Conservation (phyloP, 37 sponge, comb jelly and placozoan species). For the Axinella damicornis region DNA sequence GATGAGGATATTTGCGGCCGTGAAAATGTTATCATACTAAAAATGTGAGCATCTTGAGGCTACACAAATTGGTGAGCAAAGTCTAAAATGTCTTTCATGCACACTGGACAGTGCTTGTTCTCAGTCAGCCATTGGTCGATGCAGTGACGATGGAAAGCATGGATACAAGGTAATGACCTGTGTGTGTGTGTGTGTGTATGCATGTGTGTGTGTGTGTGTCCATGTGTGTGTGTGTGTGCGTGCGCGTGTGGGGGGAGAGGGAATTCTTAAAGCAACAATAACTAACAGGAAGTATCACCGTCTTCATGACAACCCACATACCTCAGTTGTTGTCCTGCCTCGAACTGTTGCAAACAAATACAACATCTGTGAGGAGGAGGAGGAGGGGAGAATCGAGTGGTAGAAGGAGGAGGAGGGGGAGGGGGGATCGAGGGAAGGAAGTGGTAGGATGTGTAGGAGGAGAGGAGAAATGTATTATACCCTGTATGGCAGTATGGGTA, state of each 20-base stretch:
- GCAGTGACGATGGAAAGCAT: slow-evolving; percentile 26
- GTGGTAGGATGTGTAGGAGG: background rate
- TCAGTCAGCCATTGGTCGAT: slow-evolving; percentile 28
- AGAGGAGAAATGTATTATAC: too few relatives aligned
- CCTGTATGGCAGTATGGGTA: too few relatives aligned
- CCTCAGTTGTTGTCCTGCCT: background rate
- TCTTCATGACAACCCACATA: too few relatives aligned
- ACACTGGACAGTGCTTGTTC: slow-evolving; percentile 22
- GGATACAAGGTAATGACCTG: slow-evolving; percentile 16
- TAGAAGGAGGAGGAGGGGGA: background rate
- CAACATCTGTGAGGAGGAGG: background rate
- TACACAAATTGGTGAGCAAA: too few relatives aligned
- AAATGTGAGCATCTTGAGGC: too few relatives aligned
- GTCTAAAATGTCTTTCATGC: slow-evolving; percentile 7
- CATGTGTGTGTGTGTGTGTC: too few relatives aligned
- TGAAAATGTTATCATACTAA: too few relatives aligned
- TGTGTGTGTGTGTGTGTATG: background rate
- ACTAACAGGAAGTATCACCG: too few relatives aligned
- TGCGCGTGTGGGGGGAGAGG: too few relatives aligned
- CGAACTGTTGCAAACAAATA: background rate
- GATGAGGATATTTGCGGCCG: too few relatives aligned
- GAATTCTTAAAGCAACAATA: too few relatives aligned
- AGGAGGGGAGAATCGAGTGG: background rate
- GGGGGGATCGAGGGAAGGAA: background rate
- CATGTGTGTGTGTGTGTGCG: too few relatives aligned